Base-by-base conservation (phyloP, 2,888 invertebrate genomes). In the Pyralis farinalis region DNA sequence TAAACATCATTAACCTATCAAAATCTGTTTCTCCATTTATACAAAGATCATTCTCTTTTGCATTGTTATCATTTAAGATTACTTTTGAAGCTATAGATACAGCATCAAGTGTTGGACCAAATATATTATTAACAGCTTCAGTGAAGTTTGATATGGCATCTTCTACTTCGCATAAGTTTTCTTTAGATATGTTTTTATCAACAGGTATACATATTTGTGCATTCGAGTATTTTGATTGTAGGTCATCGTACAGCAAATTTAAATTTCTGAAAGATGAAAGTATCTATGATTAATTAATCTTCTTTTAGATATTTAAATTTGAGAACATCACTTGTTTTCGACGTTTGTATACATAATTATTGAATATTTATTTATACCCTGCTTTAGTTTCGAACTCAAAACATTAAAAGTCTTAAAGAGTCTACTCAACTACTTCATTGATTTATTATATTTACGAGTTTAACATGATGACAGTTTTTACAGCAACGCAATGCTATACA, bases 21-120 rank as follows among this genome's bases (percentile, higher is more conserved):
- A 94, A 75, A 55, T 93, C 93, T 0, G 89, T 88, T 63, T 94
- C 94, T 0, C 92, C 92, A 44, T 82, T 79, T 27, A 93, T 76
- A 65, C 93, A 94, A n/a, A 80, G 1, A 10, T 37, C 42, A 0
- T 52, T 49, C 1, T 49, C 44, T 11, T 52, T 40, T 1, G 46
- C 11, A n/a, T 34, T 16, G 4, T 46, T 36, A 7, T 36, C 31
- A 27, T 46, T 51, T 1, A 38, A 45, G 28, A 59, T 55, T 7
- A 61, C 45, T 54, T 63, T 68, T 11, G 57, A 58, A 10, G 59
- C 55, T 30, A 56, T 42, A 2, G 46, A 10, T 5, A 58, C 40
- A 1, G 45, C 34, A 42, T 63, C 57, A 0, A 37, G 38, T 6
- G 50, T 32, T 11, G 40, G 38, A 25, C 55, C 52, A 7, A 45